Conservation (phyloP, 2,888 invertebrate genomes). For the Luperina nickerlii region DNA sequence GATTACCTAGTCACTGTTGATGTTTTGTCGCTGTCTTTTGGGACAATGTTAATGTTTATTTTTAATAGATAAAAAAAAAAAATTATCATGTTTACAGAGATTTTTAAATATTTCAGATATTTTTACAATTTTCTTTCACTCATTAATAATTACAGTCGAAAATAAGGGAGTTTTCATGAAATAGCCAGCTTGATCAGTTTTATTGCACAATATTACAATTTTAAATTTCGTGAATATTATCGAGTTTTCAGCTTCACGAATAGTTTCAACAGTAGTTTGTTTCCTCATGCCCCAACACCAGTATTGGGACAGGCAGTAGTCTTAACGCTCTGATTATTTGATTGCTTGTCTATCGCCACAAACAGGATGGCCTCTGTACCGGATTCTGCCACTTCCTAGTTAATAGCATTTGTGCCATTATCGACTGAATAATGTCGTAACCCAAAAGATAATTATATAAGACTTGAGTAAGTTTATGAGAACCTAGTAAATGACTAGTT, state of each 20-base stretch:
- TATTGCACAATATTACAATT: not conserved
- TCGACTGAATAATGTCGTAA: constrained; percentile 12
- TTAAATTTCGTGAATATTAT: not conserved
- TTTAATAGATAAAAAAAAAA: not conserved
- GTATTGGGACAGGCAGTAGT: not conserved
- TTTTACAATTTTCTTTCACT: not conserved
- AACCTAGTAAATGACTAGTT: not conserved
- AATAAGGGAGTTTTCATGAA: not conserved
- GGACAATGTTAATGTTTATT: constrained; percentile 4
- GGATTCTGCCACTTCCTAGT: constrained; percentile 31
- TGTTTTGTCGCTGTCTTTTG: constrained; percentile 17
- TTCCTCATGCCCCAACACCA: not conserved
- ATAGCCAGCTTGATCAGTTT: not conserved
- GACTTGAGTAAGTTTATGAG: too few species aligned
- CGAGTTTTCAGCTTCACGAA: not conserved
- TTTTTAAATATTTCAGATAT: not conserved
- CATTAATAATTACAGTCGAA: not conserved
- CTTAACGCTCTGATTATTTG: constrained; percentile 50
- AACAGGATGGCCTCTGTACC: constrained; percentile 20
- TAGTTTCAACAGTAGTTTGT: not conserved
- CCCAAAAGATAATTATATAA: not conserved
- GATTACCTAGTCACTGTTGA: constrained; percentile 26
- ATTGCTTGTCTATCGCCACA: constrained; percentile 33
- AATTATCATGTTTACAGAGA: not conserved
- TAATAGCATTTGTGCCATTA: constrained; percentile 10